Evolutionary conservation across 2,113 vertebrate genomes (phyloP).

Genomic region (Mastomys coucha): DNA sequence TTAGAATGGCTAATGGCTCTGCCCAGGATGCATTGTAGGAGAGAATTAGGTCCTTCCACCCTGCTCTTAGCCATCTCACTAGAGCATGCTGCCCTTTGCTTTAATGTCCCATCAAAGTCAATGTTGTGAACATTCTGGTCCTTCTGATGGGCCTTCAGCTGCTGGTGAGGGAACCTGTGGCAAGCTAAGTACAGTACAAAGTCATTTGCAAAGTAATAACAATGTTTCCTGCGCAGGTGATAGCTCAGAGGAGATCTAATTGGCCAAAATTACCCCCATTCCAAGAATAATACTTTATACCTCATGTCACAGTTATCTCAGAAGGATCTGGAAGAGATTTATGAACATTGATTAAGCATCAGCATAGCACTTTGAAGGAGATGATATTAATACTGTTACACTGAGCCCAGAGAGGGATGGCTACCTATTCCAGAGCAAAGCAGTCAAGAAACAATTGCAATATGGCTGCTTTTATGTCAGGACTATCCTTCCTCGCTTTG

Average conservation of each 20-base stretch:
- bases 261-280: constrained; percentile 75
- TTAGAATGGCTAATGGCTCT: not conserved
- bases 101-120: constrained; percentile 22
- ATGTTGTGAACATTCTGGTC: not conserved
- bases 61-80: not conserved
- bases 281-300: constrained; percentile 73
- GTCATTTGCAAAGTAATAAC: constrained; percentile 79
- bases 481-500: not conserved
- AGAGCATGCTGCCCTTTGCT: constrained; percentile 16
- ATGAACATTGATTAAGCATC: constrained; percentile 78
- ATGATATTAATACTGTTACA: not conserved
- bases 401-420: constrained; percentile 48
- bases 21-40: not conserved
- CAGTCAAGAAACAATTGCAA: not conserved
- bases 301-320: constrained; percentile 69
- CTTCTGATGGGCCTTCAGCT: constrained; percentile 60
- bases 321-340: constrained; percentile 67
- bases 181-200: constrained; percentile 61
- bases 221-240: constrained; percentile 71
- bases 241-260: constrained; percentile 78
- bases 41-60: constrained; percentile 29
- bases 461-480: not conserved
- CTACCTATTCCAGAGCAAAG: constrained; percentile 7
- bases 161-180: constrained; percentile 23
- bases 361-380: constrained; percentile 60